A percentile compares a stretch with the other conserved stretches of the same genome.
Conservation (phyloP, 2,797 vertebrate genomes). For the Picus viridis region DNA sequence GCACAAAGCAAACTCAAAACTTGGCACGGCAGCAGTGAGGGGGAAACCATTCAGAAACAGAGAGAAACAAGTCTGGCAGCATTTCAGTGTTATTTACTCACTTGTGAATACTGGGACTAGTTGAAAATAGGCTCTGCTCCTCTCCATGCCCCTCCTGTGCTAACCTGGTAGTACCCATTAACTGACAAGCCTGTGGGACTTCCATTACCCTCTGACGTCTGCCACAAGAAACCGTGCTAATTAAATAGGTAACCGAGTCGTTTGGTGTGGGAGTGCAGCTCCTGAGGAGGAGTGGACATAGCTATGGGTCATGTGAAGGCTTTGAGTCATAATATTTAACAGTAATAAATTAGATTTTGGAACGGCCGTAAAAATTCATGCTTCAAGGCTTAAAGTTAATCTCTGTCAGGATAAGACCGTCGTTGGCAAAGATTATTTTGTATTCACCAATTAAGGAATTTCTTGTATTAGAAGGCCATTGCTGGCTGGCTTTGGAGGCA, state of each 20-base stretch:
- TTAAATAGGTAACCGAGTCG: not conserved
- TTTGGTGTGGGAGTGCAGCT: rapidly evolving
- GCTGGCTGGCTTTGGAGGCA: not conserved
- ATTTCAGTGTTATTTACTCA: slow-evolving; percentile 13
- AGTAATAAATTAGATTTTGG: slow-evolving; percentile 41
- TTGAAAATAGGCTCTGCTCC: not conserved
- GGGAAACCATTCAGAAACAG: slow-evolving; percentile 9
- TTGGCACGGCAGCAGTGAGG: not conserved
- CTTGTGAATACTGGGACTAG: not conserved
- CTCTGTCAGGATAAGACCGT: not conserved
- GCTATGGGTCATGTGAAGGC: not conserved
- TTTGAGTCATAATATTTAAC: slow-evolving; percentile 13
- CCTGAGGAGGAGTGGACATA: not conserved
- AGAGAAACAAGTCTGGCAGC: not conserved
- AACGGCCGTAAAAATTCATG: not conserved
- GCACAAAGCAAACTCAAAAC: not conserved
- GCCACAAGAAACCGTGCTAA: not conserved
- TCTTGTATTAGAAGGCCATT: not conserved
- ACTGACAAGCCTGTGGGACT: not conserved
- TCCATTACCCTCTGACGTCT: rapidly evolving
- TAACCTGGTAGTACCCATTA: not conserved
- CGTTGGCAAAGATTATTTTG: not conserved
- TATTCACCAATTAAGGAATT: not conserved
- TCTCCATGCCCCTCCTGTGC: not conserved
- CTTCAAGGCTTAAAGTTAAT: slow-evolving; percentile 23